Base-by-base conservation (phyloP, 2,113 vertebrate genomes). In the Phaethon lepturus region DNA sequence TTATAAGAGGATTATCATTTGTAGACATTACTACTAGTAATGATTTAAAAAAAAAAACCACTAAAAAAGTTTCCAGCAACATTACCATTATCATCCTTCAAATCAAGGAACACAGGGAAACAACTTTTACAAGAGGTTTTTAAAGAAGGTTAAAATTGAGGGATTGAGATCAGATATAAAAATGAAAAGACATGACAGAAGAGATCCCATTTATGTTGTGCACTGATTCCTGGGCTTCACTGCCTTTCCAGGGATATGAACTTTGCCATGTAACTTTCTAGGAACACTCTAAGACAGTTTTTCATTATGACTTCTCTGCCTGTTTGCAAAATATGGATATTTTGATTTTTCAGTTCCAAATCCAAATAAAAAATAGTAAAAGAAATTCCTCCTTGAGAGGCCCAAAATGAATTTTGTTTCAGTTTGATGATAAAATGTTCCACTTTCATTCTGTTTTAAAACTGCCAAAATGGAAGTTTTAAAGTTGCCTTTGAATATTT, bases 21-120 rank as follows among this genome's bases (percentile, higher is more conserved):
- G 3, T 15, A 80, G 45, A n/a, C 11, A n/a, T 50, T 88, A 45
- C 4, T 45, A 40, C 5, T 20, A 71, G 15, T 2, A 71, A 28
- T 52, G 13, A 33, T 66, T 50, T 9, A 42, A 76, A 62, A 38
- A 80, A 31, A 52, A 6, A 4, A 0, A 12, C 0, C 14, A 58
- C 47, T 59, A 50, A 59, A 59, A 59, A 59, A 29, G 3, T 44
- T 77, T 45, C 28, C 52, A 63, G 17, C 11, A 86, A 38, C 17
- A 33, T 19, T 63, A 9, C 2, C 24, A 28, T 56, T 72, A 35
- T 52, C 7, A 26, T 64, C 68, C 35, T 86, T 33, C 13, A 88
- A 50, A 42, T 28, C 40, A 86, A 69, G 31, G 13, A 74, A 69
- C 19, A 69, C 5, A 56, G 3, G 7, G 25, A 42, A 92, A 69